These are phyloP conservation scores for Melanerpes formicivorus DNA, from an alignment of 2,113 vertebrate genomes.

Conservation along the genomic window DNA sequence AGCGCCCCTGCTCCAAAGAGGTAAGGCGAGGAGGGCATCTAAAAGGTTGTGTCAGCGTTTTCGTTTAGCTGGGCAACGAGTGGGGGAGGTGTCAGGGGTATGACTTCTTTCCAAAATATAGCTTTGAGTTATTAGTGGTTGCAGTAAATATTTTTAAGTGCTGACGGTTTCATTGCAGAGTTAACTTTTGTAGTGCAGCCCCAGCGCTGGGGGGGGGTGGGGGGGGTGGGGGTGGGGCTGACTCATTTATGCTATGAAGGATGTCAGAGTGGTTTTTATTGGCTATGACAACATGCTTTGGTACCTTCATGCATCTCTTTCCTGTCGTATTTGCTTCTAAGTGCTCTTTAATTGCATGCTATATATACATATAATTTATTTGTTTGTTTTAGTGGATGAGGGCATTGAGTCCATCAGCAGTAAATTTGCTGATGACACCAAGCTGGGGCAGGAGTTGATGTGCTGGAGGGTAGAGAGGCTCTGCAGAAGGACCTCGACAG, in stretches of 20 bases:
- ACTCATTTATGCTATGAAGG: not conserved
- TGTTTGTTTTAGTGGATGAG: no score
- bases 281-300: not conserved
- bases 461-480: no score
- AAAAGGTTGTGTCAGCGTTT: not conserved
- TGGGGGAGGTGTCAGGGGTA: no score
- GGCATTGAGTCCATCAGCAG: no score
- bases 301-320: not conserved
- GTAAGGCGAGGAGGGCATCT: not conserved
- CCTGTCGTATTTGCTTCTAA: not conserved
- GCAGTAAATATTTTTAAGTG: not conserved
- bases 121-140: not conserved
- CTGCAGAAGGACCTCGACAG: no score
- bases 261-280: not conserved
- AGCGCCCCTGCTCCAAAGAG: not conserved
- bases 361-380: no score
- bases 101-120: not conserved
- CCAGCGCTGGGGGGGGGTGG: rapidly evolving
- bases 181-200: not conserved
- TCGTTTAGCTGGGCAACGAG: not conserved
- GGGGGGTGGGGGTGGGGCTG: no score
- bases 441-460: no score
- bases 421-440: no score
- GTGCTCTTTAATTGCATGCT: not conserved
- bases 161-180: rapidly evolving